Evolutionary conservation across 1,140 invertebrate species (phyloP), one percentile per base, ranked within the genome.

Genomic region (Euschistus heros): DNA sequence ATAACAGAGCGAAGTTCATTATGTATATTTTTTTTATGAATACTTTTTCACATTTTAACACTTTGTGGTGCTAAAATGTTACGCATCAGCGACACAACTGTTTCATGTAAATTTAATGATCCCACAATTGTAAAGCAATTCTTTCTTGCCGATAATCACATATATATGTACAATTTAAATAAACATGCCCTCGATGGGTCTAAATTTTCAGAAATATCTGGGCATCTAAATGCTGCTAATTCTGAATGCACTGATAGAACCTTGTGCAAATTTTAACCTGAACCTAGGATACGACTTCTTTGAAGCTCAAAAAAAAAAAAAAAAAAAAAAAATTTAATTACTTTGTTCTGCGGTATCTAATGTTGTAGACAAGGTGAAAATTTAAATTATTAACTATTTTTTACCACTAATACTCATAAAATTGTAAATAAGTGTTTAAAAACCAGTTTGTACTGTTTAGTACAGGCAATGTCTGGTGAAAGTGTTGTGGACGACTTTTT

Each of bases 401-500:
- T 61, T 61, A 61, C 59, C 59, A 61, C 59, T 42, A 61, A 61
- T 61, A 61, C 59, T 61, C 59, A 61, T n/a, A 22, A 44, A 37
- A 37, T 37, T 61, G 42, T 61, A 44, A 42, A 61, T 61, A 61
- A 33, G 24, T 57, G 18, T 57, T 57, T 5, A 57, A 57, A 17
- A 24, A 13, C 33, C 33, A 37, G 33, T 22, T 57, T 22, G 54
- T 57, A 24, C 24, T 22, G 22, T 50, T 50, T 8, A 24, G 2
- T 24, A 57, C 54, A 26, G 24, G 15, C 15, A 57, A 24, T 26
- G 18, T 22, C n/a, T 50, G 47, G 54, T 57, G n/a, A 57, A 26
- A 57, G 24, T 57, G 54, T 57, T 57, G 54, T 57, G 54, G 54
- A 26, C 24, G 33, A 18, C n/a, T 44, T 61, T 61, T 37, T 61